phyloP scores from a whole-genome alignment of 2,797 vertebrate species.

The Taenioides sp. region DNA sequence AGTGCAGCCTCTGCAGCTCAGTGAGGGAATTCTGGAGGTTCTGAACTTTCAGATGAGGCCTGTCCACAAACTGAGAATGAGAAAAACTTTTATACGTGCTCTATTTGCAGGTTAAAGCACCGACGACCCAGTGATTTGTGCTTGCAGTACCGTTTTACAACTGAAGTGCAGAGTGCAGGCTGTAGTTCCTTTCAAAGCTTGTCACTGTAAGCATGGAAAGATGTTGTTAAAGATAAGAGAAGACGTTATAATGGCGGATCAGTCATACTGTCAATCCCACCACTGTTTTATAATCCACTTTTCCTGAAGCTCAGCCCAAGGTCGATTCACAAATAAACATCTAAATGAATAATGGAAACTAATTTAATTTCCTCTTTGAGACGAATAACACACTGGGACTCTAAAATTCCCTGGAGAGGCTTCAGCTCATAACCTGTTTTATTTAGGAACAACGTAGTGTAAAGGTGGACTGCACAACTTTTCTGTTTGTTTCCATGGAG shows the following conservation, averaged over 20 bases:
- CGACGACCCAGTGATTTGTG: no score
- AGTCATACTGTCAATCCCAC: neutral
- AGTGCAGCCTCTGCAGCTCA: no score
- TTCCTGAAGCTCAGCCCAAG: neutral
- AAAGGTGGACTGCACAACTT: no score
- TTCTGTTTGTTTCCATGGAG: no score
- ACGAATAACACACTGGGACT: neutral
- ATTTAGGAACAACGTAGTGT: neutral
- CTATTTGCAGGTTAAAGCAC: no score
- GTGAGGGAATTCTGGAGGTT: no score
- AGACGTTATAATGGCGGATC: neutral
- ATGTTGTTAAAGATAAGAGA: neutral
- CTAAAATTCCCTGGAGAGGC: neutral
- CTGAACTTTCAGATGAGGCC: no score
- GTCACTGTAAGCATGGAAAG: neutral
- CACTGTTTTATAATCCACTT: conserved; percentile 1
- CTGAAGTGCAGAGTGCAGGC: no score
- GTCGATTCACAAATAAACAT: conserved; percentile 3
- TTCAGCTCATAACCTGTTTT: neutral
- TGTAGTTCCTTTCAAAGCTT: no score
- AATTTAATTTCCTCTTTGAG: conserved; percentile 3
- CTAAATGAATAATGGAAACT: neutral
- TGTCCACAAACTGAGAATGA: no score
- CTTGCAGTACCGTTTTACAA: no score
- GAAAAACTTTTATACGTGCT: no score